Evolutionary conservation across 2,113 vertebrate species (phyloP), one percentile per base, ranked within the genome.

Genomic region (Diadophis punctatus): DNA sequence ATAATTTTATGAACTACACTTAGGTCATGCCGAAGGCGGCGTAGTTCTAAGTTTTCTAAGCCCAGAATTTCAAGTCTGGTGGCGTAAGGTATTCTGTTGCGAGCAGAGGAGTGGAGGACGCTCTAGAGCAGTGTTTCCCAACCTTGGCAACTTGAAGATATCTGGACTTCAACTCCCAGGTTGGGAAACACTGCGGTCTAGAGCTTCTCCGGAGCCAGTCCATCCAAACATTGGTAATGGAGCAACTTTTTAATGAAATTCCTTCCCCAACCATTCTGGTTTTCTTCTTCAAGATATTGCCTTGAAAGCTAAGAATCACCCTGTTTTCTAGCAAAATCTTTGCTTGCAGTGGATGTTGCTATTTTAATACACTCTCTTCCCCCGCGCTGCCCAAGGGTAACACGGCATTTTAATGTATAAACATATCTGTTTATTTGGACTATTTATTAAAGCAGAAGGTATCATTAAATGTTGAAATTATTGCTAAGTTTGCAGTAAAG

Each of bases 401-500:
- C n/a, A 63, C 60, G 58, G 51, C 14, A 34, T 86, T 91, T 87
- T 91, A 34, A 87, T 87, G 30, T 63, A n/a, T 56, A 86, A 84
- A 53, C 8, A n/a, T 43, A 43, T 39, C 68, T 91, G 8, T 87
- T 10, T 63, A 14, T 68, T 49, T 87, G 49, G 46, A 52, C 51
- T 34, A 63, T 51, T 51, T 51, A 91, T 60, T 60, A 60, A 87
- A 87, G 85, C 48, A 63, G 18, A 91, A 91, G 87, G 25, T 39
- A 87, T 48, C 22, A 30, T 34, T 52, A 18, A 16, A 68, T 49
- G 92, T 95, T 12, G 39, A 20, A 34, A 80, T 51, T 93, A 53
- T 90, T 80, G 92, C 86, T 27, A 14, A 20, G 48, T 11, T 86
- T 92, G 92, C 52, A 90, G 93, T 92, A 93, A 90, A 51, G 23